phyloP scores from a whole-genome alignment of 2,888 invertebrate genomes.

The Callosobruchus maculatus region DNA sequence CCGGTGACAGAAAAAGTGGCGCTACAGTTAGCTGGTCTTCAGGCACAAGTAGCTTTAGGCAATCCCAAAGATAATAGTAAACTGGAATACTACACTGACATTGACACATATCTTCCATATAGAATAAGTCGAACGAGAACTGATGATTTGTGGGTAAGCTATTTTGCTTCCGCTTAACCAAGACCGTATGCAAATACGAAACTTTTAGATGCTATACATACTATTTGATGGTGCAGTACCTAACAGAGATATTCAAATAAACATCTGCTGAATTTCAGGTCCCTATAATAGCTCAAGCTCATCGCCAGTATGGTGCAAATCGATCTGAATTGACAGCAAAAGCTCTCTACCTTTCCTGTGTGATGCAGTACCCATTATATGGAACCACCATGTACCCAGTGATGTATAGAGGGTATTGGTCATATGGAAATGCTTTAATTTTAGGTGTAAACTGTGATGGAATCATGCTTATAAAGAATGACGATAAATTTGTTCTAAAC shows the following conservation, averaged over 20 bases:
- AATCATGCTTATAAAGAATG: constrained; percentile 83
- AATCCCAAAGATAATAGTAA: constrained; percentile 75
- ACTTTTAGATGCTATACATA: too few relatives aligned
- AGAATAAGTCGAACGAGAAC: constrained; percentile 74
- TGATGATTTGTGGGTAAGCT: constrained; percentile 76
- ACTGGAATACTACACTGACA: constrained; percentile 83
- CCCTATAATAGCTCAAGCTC: constrained; percentile 82
- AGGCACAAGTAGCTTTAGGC: constrained; percentile 91
- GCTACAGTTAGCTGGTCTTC: constrained; percentile 87
- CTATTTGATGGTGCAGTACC: too few relatives aligned
- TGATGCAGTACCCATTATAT: constrained; percentile 90
- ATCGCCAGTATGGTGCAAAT: constrained; percentile 88
- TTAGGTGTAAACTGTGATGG: constrained; percentile 90
- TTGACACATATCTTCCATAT: constrained; percentile 86
- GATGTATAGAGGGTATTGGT: constrained; percentile 91
- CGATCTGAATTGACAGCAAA: constrained; percentile 88
- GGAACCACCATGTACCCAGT: constrained; percentile 61
- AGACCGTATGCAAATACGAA: too few relatives aligned
- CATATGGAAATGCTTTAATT: constrained; percentile 71
- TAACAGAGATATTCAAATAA: too few relatives aligned
- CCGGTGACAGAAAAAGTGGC: constrained; percentile 94
- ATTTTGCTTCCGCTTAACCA: too few relatives aligned
- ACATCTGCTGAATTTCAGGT: constrained; percentile 49
- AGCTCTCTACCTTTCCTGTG: constrained; percentile 89
- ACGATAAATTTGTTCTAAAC: constrained; percentile 87